Conservation (phyloP, 1,140 invertebrate genomes). For the Calycopis cecrops region DNA sequence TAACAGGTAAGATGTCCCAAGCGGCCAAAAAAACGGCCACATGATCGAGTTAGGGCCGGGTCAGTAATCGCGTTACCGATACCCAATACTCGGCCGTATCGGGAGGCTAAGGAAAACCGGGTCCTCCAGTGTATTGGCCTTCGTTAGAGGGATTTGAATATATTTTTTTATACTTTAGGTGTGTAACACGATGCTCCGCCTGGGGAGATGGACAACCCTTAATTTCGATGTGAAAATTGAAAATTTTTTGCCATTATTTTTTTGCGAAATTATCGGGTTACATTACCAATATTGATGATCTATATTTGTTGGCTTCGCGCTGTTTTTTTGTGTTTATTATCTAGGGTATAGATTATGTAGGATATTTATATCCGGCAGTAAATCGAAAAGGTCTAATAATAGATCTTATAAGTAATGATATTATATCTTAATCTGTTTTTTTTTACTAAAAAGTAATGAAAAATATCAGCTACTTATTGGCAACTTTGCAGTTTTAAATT, state of each 20-base stretch:
- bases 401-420: too few relatives aligned
- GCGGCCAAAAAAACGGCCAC: conserved; percentile 49
- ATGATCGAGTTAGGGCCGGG: conserved; percentile 58
- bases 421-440: too few relatives aligned
- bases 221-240: conserved; percentile 57
- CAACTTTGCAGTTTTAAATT: too few relatives aligned
- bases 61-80: conserved; percentile 71
- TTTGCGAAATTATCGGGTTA: conserved; percentile 30
- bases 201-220: conserved; percentile 62
- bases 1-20: conserved; percentile 38
- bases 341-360: too few relatives aligned
- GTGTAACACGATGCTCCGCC: conserved; percentile 51
- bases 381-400: too few relatives aligned
- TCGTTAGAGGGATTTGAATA: conserved; percentile 69
- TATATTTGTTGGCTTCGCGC: neutral
- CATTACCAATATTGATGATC: neutral
- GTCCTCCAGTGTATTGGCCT: conserved; percentile 60
- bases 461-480: too few relatives aligned
- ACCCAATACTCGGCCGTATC: conserved; percentile 57
- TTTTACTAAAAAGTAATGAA: too few relatives aligned
- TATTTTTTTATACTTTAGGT: conserved; percentile 60
- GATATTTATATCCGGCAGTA: too few relatives aligned
- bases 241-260: conserved; percentile 48
- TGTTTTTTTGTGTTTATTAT: too few relatives aligned
- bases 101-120: conserved; percentile 54